Percentiles rank a stretch among this genome's conserved stretches.
Evolutionary conservation across 1,140 invertebrate species (phyloP).

Genomic region (Idris sp.): DNA sequence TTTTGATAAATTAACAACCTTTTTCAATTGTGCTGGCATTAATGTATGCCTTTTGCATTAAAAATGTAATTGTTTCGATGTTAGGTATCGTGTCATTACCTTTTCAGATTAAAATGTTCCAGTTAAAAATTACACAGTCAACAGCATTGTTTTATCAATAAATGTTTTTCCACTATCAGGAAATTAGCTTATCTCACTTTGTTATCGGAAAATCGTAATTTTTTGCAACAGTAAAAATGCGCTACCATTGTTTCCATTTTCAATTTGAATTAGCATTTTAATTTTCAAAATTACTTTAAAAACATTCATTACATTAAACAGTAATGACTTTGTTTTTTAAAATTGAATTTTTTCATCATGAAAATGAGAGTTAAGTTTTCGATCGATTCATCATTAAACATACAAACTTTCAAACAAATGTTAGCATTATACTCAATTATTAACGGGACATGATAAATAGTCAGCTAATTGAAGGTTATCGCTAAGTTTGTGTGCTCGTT

Average conservation of each 20-base stretch:
- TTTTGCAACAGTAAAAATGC: constrained; percentile 1
- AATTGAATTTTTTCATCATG: no score
- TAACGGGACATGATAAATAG: constrained; percentile 25
- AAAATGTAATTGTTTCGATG: background rate
- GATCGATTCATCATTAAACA: constrained; percentile 17
- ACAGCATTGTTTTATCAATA: constrained; percentile 2
- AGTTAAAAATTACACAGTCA: constrained; percentile 6
- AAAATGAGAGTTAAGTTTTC: no score
- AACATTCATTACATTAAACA: no score
- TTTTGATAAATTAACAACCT: no score
- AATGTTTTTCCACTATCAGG: background rate
- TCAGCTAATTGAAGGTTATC: constrained; percentile 26
- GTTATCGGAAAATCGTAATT: constrained; percentile 19
- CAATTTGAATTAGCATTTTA: no score
- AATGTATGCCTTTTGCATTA: constrained; percentile 20
- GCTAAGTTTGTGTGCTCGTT: background rate
- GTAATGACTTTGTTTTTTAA: no score
- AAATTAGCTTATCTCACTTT: constrained; percentile 5
- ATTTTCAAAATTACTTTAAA: no score
- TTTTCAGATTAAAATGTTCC: background rate
- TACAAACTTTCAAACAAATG: constrained; percentile 11
- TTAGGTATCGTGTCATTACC: background rate
- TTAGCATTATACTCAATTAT: constrained; percentile 9
- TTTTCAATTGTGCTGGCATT: no score
- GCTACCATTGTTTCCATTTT: no score